Evolutionary conservation across 2,113 vertebrate species (phyloP), one percentile per base, ranked within the genome.

Genomic region (Dermatemys mawii): DNA sequence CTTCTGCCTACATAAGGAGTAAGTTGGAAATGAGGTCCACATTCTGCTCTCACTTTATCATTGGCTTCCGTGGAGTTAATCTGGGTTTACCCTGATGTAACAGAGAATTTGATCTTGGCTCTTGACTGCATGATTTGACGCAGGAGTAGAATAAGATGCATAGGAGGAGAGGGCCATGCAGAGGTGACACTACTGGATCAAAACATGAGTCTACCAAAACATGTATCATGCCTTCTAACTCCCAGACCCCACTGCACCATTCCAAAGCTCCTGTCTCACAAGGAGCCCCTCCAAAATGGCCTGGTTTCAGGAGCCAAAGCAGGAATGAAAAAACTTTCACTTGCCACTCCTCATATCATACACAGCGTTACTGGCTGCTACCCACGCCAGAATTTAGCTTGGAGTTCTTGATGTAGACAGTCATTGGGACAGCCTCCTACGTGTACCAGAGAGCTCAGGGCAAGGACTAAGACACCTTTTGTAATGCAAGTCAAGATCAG

Each of bases 51-150:
- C 19, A 26, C 38, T 73, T 67, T 26, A 44, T 21, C 41, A 26
- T 75, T 41, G 38, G 38, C 70, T 41, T 44, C 24, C 79, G 93
- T 88, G 94, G 89, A 90, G 55, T 46, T 87, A 81, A 81, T 93
- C 82, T 93, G 86, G 76, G 88, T 95, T 92, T 94, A 97, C 90
- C 95, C 84, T 94, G 63, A 70, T 92, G 10, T 91, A 97, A 96
- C 90, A 87, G 51, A 93, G 86, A 90, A 81, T 70, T 90, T 88
- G 94, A 35, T 0, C 86, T 82, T 89, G 78, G 92, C 79, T 84
- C 54, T 76, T 92, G 91, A 93, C 85, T 82, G 94, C 83, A 93
- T 63, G 82, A 89, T 87, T 91, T 79, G 49, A 92, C 83, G 78
- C 81, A 93, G n/a, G 3, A 26, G 79, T 0, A 89, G 86, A 93